phyloP scores from a whole-genome alignment of 2,797 vertebrate species.

The Tapirus indicus region DNA sequence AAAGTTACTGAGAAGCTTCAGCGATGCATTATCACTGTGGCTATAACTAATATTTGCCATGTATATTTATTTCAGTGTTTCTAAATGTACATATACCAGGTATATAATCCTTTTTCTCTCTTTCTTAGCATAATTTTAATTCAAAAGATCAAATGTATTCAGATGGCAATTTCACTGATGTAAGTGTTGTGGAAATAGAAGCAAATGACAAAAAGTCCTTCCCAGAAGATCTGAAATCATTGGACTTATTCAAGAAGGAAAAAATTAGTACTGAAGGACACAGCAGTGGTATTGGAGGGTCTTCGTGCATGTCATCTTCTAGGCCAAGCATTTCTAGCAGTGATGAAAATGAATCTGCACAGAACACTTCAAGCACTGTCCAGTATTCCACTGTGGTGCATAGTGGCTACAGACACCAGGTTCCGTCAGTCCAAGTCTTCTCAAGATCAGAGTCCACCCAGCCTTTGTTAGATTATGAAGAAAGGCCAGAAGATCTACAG shows the following conservation, averaged over 20 bases:
- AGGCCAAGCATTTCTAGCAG: constrained; percentile 96
- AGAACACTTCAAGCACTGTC: constrained; percentile 95
- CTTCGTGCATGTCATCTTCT: constrained; percentile 98
- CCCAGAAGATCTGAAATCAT: constrained; percentile 92
- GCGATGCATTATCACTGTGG: background rate
- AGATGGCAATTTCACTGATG: constrained; percentile 92
- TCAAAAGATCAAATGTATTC: constrained; percentile 91
- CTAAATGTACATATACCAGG: background rate
- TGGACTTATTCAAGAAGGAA: constrained; percentile 94
- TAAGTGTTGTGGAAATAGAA: constrained; percentile 95
- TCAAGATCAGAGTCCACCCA: constrained; percentile 97
- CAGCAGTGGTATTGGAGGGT: constrained; percentile 99
- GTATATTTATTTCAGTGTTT: background rate
- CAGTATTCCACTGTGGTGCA: constrained; percentile 97
- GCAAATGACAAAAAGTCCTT: constrained; percentile 90
- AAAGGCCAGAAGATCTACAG: constrained; percentile 90
- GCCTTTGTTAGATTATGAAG: constrained; percentile 95
- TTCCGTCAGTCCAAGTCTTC: constrained; percentile 90
- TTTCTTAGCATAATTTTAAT: constrained; percentile 90
- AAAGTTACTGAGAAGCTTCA: constrained; percentile 32
- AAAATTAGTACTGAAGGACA: constrained; percentile 96
- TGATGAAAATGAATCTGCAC: constrained; percentile 93
- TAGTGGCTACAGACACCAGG: constrained; percentile 92
- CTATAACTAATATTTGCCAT: background rate
- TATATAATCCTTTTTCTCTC: constrained; percentile 50